phyloP scores from a whole-genome alignment of 2,797 vertebrate species.

The Halcyon smyrnensis region DNA sequence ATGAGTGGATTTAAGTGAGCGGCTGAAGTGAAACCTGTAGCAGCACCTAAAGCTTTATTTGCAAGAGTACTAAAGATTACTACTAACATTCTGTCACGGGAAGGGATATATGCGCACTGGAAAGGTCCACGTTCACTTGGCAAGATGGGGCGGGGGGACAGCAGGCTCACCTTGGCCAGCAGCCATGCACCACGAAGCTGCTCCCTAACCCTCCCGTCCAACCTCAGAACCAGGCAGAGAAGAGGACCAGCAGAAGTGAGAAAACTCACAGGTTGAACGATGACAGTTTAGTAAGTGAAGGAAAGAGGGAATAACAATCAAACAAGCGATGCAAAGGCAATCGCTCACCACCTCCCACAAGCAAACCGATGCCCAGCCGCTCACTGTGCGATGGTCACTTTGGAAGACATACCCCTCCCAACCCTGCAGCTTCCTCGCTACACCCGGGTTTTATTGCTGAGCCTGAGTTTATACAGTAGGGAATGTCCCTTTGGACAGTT shows the following conservation, averaged over 20 bases:
- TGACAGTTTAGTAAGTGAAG: neutral
- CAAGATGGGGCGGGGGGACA: neutral
- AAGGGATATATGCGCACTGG: too few species aligned
- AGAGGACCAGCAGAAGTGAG: neutral
- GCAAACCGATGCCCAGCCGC: neutral
- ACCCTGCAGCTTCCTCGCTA: neutral
- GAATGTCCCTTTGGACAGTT: neutral
- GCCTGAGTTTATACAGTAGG: neutral
- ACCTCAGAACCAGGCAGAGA: neutral
- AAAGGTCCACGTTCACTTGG: neutral
- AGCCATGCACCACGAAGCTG: neutral
- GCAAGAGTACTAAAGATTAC: neutral
- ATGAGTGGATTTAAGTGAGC: neutral
- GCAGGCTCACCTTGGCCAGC: neutral
- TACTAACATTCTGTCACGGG: neutral
- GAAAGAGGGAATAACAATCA: neutral
- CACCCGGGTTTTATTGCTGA: neutral
- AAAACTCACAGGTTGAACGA: neutral
- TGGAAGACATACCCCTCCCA: neutral
- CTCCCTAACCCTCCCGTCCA: neutral
- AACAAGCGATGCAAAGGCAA: neutral
- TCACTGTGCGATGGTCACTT: rapidly evolving
- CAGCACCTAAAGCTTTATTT: neutral
- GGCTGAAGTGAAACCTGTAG: neutral
- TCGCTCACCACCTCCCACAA: neutral